phyloP scores from a whole-genome alignment of 2,888 invertebrate species.

The Cephus sareptanus region DNA sequence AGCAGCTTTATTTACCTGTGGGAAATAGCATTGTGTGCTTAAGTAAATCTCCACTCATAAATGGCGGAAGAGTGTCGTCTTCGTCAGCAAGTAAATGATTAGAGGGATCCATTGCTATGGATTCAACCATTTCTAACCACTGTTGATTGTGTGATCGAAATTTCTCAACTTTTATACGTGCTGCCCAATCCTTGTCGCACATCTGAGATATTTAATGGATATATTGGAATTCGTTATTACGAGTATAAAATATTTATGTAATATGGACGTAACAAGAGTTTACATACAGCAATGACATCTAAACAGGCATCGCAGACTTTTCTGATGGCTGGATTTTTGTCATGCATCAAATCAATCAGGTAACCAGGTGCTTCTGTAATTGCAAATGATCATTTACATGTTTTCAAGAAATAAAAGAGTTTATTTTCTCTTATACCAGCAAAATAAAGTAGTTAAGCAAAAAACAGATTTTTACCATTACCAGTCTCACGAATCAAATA shows the following conservation, averaged over 20 bases:
- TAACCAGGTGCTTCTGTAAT: slow-evolving; percentile 91
- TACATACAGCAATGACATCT: slow-evolving; percentile 89
- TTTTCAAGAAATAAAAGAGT: slow-evolving; percentile 11
- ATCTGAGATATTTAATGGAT: slow-evolving; percentile 63
- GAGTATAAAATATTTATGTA: not conserved
- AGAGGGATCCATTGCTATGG: slow-evolving; percentile 69
- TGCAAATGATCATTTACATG: not conserved
- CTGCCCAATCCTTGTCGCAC: slow-evolving; percentile 92
- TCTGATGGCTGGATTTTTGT: slow-evolving; percentile 93
- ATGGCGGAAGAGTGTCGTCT: slow-evolving; percentile 79
- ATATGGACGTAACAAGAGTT: not conserved
- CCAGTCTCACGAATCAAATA: slow-evolving; percentile 89
- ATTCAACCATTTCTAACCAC: slow-evolving; percentile 97
- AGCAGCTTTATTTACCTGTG: slow-evolving; percentile 54
- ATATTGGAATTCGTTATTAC: slow-evolving; percentile 7
- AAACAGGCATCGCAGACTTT: slow-evolving; percentile 95
- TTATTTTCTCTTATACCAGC: not conserved
- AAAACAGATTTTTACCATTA: slow-evolving; percentile 58
- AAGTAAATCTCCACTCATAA: slow-evolving; percentile 80
- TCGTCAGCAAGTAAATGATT: slow-evolving; percentile 70
- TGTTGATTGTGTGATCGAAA: slow-evolving; percentile 99
- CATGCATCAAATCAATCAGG: slow-evolving; percentile 96
- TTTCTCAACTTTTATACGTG: slow-evolving; percentile 90
- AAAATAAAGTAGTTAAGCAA: slow-evolving; percentile 1
- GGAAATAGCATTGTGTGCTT: slow-evolving; percentile 70